Conservation (phyloP, 64 coral and sea anemone species). For the Astreopora myriophthalma region DNA sequence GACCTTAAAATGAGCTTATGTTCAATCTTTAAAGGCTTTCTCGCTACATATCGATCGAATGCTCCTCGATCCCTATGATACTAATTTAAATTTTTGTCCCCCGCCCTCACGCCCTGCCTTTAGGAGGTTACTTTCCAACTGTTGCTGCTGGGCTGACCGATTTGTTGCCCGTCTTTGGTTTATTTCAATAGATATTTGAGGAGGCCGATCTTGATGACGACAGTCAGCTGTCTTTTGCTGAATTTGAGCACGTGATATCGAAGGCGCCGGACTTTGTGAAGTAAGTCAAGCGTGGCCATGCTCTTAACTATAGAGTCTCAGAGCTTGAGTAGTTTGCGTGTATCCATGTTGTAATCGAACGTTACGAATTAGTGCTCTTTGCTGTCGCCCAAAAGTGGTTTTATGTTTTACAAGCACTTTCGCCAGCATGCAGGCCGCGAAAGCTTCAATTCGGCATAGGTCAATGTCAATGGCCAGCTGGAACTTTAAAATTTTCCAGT, state of each 20-base stretch:
- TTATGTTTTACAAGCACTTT: not conserved
- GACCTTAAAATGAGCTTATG: no score
- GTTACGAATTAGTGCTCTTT: no score
- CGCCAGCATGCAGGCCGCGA: no score
- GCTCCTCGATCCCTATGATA: no score
- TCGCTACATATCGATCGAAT: no score
- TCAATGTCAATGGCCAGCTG: not conserved
- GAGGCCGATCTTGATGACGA: constrained; percentile 99
- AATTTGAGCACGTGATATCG: constrained; percentile 99
- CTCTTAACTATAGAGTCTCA: not conserved
- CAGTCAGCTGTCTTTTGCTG: constrained; percentile 96
- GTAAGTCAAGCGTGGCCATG: constrained; percentile 50
- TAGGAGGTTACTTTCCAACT: no score
- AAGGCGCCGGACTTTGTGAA: constrained; percentile 99
- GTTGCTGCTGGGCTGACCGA: not conserved
- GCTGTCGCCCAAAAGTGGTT: not conserved
- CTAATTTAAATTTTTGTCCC: no score
- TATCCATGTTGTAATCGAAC: not conserved
- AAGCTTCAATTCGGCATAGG: no score
- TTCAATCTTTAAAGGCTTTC: no score
- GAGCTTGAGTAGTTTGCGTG: not conserved
- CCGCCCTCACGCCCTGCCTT: no score
- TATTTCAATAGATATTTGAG: constrained; percentile 84
- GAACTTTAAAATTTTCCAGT: no score
- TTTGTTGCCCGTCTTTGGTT: not conserved